Evolutionary conservation across 1,140 invertebrate genomes (phyloP), one percentile per base, ranked within the genome.

Genomic region (Drosophila kanapiae): DNA sequence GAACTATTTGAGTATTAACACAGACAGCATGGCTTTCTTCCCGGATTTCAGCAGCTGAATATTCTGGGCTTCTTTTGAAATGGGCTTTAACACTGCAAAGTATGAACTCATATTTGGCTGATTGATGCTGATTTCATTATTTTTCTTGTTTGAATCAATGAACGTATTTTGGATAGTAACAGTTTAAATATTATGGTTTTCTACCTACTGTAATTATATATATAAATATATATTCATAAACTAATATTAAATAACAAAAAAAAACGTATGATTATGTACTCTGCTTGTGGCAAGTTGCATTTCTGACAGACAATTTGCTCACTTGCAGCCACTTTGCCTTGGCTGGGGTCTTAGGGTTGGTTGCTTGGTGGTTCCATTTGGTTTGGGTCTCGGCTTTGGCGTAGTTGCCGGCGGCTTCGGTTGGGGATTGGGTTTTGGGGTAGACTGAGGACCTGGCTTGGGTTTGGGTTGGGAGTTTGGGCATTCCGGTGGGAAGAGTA

Each of bases 1-100:
- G 27, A 33, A 35, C 60, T 33, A 43, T 64, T 61, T 38, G 14
- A 11, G 18, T 8, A 61, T 43, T 43, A 61, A 33, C 38, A 38
- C 29, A 60, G 54, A 64, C 16, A 16, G 31, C 27, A 54, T 6
- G 14, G n/a, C 13, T 27, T 35, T 13, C 14, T 23, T 16, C 14
- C 14, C 6, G 9, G 13, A 31, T 16, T 49, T 8, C 9, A 29
- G 29, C 14, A n/a, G 3, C 53, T 23, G 2, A 40, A 54, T 23
- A 9, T 23, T 23, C 1, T 14, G 7, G 23, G 13, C 7, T n/a
- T 23, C 23, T 1, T 37, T 27, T 3, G 4, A 27, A 10, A 3
- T 23, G 23, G 3, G 23, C 23, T 23, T 3, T 23, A 3, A 23
- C 1, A 23, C 1, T 23, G 23, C 23, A 23, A 23, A 23, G 23